Evolutionary conservation across 2,888 invertebrate genomes (phyloP).

Genomic region (Galerucella nymphaeae): DNA sequence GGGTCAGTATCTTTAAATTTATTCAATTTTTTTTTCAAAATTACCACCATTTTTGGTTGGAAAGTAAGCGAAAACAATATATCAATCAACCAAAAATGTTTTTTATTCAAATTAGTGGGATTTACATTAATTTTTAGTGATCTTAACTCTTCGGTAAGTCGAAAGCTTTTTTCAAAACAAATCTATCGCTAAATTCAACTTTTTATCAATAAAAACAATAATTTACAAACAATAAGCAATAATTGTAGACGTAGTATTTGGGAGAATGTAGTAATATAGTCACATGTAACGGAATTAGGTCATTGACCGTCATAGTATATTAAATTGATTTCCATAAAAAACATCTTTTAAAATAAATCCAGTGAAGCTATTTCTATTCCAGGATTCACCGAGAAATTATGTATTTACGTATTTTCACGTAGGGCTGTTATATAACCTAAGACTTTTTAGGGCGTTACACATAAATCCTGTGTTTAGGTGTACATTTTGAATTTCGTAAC

Average conservation of each 20-base stretch:
- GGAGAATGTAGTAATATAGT: background rate
- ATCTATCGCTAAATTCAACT: background rate
- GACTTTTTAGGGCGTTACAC: background rate
- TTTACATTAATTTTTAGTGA: background rate
- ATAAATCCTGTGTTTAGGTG: no score
- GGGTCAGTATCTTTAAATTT: conserved; percentile 20
- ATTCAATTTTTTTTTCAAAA: background rate
- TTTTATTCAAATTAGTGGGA: no score
- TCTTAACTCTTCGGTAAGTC: conserved; percentile 15
- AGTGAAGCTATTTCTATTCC: background rate
- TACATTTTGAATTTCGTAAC: no score
- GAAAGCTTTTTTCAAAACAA: background rate
- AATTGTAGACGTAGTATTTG: conserved; percentile 6
- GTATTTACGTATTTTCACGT: background rate
- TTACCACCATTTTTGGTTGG: background rate
- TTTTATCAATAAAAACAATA: background rate
- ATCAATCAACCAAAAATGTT: background rate
- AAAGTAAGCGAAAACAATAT: conserved; percentile 32
- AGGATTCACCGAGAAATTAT: no score
- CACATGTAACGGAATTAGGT: conserved; percentile 18
- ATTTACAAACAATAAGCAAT: background rate
- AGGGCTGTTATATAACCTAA: conserved; percentile 15
- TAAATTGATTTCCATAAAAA: background rate
- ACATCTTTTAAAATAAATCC: background rate
- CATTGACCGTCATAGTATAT: conserved; percentile 15